These are phyloP conservation scores for Mixornis gularis DNA, from an alignment of 2,113 vertebrate genomes.

Conservation along the genomic window DNA sequence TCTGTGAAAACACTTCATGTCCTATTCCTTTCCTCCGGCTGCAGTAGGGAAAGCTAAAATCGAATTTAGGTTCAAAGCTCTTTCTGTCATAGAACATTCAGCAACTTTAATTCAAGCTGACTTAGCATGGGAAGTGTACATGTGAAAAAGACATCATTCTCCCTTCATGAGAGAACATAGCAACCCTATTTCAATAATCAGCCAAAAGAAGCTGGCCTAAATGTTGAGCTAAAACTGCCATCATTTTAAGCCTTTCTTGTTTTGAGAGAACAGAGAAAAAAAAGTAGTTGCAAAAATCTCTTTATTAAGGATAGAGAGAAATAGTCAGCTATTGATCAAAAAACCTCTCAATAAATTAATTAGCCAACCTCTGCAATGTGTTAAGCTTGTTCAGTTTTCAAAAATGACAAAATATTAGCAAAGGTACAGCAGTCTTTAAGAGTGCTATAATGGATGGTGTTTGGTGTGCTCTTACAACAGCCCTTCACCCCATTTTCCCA, in stretches of 20 bases:
- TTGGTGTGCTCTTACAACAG: background rate
- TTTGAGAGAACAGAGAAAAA: background rate
- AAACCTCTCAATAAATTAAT: background rate
- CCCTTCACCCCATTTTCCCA: background rate
- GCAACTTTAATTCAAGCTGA: conserved; percentile 14
- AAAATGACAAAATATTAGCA: background rate
- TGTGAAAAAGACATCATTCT: background rate
- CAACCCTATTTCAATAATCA: background rate
- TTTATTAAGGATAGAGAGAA: background rate
- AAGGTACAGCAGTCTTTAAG: background rate
- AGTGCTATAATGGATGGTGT: background rate
- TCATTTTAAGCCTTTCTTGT: background rate
- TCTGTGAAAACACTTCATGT: background rate
- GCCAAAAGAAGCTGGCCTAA: background rate
- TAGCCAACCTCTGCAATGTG: background rate
- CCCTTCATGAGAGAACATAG: background rate
- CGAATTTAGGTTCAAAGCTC: background rate
- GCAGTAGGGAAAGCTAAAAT: background rate
- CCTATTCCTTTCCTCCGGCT: background rate
- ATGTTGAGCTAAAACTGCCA: background rate
- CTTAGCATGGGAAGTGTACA: background rate
- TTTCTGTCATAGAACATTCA: background rate
- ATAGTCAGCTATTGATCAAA: background rate
- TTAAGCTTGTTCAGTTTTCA: background rate
- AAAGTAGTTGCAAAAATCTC: background rate